phyloP scores from a whole-genome alignment of 2,113 vertebrate species.

The Ardeotis arabs region DNA sequence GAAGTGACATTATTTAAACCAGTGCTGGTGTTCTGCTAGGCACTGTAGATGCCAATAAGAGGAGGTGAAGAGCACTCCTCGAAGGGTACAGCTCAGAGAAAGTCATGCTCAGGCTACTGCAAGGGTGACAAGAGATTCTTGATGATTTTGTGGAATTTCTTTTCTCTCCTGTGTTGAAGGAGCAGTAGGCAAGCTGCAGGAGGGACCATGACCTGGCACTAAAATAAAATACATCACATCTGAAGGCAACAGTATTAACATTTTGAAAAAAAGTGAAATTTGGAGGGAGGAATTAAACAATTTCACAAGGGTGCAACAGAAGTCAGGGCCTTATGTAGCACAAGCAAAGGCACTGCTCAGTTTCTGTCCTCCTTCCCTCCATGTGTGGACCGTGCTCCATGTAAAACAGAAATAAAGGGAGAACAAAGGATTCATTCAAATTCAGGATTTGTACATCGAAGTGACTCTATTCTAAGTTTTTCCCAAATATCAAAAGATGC shows the following conservation, averaged over 20 bases:
- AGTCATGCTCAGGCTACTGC: background rate
- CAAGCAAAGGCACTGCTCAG: background rate
- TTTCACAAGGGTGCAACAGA: background rate
- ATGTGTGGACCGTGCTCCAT: background rate
- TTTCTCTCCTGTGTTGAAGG: background rate
- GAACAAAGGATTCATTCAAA: slow-evolving; percentile 1
- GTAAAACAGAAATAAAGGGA: background rate
- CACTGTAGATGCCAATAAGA: background rate
- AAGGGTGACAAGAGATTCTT: background rate
- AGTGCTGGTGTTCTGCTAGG: background rate
- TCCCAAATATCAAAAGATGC: slow-evolving; percentile 14
- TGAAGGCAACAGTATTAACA: background rate
- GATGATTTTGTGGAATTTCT: background rate
- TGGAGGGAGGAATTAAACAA: background rate
- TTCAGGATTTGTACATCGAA: background rate
- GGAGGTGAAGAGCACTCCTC: background rate
- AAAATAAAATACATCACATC: background rate
- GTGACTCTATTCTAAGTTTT: slow-evolving; percentile 23
- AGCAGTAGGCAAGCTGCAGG: background rate
- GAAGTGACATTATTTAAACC: background rate
- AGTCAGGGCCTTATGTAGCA: background rate
- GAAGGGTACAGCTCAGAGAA: background rate
- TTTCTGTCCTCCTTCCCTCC: background rate
- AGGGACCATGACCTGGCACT: background rate
- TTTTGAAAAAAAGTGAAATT: background rate